Base-by-base conservation (phyloP, 1,140 invertebrate species). In the Euura saliciscinereae region DNA sequence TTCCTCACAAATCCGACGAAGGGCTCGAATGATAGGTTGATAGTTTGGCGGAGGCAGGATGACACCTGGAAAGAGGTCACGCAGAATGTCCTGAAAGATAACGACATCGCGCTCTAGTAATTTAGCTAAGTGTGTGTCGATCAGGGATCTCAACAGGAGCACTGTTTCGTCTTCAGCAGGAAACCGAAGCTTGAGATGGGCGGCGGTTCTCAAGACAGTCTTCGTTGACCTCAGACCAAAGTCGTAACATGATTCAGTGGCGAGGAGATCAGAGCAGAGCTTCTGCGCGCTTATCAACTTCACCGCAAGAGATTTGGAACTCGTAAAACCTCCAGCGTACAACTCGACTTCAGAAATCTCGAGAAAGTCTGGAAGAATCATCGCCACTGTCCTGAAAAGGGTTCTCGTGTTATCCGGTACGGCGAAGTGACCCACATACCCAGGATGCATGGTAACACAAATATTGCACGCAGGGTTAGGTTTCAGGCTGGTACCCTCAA, bases 381-480 rank as follows among this genome's bases (percentile, higher is more conserved):
- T 92, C 10, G 92, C 90, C 3, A 94, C 89, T 13, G 90, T 91
- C 73, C 93, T 87, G 81, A 94, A 94, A 45, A 93, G 82, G 6
- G 89, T 85, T 82, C 91, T 93, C 2, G 92, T 83, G 81, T 93
- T 93, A 76, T 94, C 92, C 0, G 92, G 91, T 71, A 93, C 78
- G 77, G 91, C 85, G 2, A 88, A 89, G 70, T 90, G 81, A 13
- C 90, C 89, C n/a, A 87, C 88, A 77, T 90, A 90, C 51, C 87
- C 81, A 3, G 90, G 87, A 79, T 93, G 92, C 87, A 92, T 90
- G 4, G 91, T 92, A 44, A 92, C 90, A 66, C 90, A 91, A 2
- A 92, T 88, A 75, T 91, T 91, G 76, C 91, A 92, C 13, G 85
- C 84, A 3, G 87, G 85, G 78, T 92, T 91, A 13, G 93, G 78